Base-by-base conservation (phyloP, 2,888 invertebrate species). In the Allophyes oxyacanthae region DNA sequence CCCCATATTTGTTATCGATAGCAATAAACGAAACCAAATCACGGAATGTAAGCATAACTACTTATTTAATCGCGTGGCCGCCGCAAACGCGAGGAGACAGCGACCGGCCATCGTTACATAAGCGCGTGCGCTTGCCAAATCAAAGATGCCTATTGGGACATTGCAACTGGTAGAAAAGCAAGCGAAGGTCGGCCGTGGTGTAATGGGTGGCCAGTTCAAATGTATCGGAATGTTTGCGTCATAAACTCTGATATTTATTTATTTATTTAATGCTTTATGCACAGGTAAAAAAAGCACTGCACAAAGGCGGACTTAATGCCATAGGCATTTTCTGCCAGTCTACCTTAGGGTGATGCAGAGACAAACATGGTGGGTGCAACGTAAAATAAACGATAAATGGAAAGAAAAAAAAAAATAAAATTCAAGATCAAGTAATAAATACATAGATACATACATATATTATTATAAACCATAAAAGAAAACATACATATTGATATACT, bases 101-200 rank as follows among this genome's bases (percentile, higher is more conserved):
- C 51, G 51, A 37, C 37, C 36, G 43, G 36, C 38, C 38, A 15
- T 13, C 14, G 26, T 72, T 75, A 73, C 65, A 75, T 73, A 73
- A 73, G 44, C 20, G n/a, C 11, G 32, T 34, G 45, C 26, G n/a
- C 13, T 73, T 73, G 69, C 58, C 73, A 69, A 73, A 75, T 53
- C 65, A 37, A 50, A 58, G 56, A 60, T 67, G 66, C 55, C 50
- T 50, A 61, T 66, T 77, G 62, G 53, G 66, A 59, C 64, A 67
- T 51, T 49, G 66, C 7, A 9, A 34, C 13, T n/a, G 13, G 20
- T 67, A 81, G 75, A 79, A 81, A 79, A 75, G 68, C 54, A 14
- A 42, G 34, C 56, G 81, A 81, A 81, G 81, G 81, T 81, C 79
- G 65, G 6, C 9, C 1, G 54, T 79, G 81, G 73, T 72, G 43